Evolutionary conservation across 2,113 vertebrate genomes (phyloP).

Genomic region (Trematocara unimaculatum): DNA sequence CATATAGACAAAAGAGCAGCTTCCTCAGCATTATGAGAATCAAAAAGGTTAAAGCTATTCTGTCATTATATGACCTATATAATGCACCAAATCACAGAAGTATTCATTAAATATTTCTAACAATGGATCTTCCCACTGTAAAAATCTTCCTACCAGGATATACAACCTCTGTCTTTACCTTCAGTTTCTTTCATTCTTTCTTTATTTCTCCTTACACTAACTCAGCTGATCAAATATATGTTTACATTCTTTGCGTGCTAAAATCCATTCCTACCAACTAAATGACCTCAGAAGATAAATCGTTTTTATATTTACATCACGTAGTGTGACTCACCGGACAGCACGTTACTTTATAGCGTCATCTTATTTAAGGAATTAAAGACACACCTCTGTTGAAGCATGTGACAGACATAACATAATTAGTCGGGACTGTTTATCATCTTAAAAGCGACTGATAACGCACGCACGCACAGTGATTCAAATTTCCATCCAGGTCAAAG

Average conservation of each 20-base stretch:
- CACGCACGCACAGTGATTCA: background rate
- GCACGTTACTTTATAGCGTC: background rate
- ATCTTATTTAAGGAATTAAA: background rate
- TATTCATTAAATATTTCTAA: background rate
- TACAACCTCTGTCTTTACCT: background rate
- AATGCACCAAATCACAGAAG: background rate
- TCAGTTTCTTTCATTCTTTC: background rate
- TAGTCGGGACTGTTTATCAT: background rate
- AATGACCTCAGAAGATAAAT: background rate
- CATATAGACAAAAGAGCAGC: background rate
- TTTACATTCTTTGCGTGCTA: background rate
- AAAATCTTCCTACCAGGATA: background rate
- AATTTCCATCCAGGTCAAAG: background rate
- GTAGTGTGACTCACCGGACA: background rate
- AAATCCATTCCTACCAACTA: background rate
- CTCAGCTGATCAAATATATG: background rate
- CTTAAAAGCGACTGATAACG: background rate
- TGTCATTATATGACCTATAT: background rate
- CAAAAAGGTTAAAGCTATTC: background rate
- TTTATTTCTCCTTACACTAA: background rate
- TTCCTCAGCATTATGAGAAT: background rate
- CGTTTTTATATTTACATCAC: background rate
- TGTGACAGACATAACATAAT: background rate
- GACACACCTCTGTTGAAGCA: background rate
- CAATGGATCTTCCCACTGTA: background rate